phyloP scores from a whole-genome alignment of 2,113 vertebrate species.

The Chloroceryle aenea region DNA sequence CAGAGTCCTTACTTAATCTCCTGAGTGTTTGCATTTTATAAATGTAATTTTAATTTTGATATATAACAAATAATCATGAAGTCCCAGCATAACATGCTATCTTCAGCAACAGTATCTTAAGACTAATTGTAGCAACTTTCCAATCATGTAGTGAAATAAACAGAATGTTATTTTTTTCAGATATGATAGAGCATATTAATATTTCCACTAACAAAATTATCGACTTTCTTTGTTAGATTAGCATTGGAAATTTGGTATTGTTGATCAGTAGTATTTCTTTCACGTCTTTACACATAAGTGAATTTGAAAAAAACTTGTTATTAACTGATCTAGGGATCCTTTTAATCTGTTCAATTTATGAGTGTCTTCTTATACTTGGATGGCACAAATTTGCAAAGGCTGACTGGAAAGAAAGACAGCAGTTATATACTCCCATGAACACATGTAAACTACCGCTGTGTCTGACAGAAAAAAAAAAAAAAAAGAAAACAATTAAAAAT shows the following conservation, averaged over 20 bases:
- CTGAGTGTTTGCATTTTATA: neutral
- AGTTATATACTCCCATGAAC: neutral
- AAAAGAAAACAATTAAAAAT: neutral
- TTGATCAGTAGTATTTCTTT: neutral
- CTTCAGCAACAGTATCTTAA: neutral
- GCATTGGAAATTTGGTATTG: neutral
- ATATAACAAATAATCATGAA: neutral
- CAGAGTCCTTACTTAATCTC: neutral
- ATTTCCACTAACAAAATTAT: neutral
- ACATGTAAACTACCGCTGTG: neutral
- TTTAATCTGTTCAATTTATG: neutral
- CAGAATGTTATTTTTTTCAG: neutral
- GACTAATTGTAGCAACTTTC: neutral
- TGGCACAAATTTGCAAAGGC: neutral
- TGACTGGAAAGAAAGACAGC: neutral
- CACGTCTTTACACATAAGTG: neutral
- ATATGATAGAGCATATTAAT: neutral
- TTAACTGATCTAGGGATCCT: neutral
- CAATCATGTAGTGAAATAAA: neutral
- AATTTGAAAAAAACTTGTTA: neutral
- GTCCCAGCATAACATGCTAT: fast-evolving
- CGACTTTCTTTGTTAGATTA: neutral
- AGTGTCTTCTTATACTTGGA: neutral
- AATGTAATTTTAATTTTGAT: neutral
- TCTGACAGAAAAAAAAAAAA: neutral